Conservation (phyloP, 2,113 vertebrate genomes). For the Promerops cafer region DNA sequence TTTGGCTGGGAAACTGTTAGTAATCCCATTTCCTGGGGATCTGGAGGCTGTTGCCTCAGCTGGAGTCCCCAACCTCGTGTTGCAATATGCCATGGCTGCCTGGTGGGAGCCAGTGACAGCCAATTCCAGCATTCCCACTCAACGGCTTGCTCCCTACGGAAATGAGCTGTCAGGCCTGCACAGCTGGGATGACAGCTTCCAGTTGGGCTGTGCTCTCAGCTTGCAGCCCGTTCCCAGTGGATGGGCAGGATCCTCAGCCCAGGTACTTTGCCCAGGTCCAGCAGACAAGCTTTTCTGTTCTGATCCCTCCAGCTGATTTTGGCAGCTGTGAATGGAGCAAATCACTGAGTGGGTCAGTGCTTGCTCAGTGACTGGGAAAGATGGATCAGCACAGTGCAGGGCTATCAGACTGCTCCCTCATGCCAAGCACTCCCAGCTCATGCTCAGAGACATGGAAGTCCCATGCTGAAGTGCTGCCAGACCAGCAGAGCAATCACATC, state of each 20-base stretch:
- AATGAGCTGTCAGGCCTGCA: not conserved
- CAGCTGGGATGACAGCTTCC: not conserved
- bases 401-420: not conserved
- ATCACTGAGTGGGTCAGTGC: not conserved
- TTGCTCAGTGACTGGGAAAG: not conserved
- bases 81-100: not conserved
- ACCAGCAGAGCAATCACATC: not conserved
- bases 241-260: not conserved
- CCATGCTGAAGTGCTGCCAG: not conserved
- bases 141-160: fast-evolving
- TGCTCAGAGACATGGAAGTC: not conserved
- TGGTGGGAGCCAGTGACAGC: not conserved
- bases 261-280: not conserved
- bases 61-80: not conserved
- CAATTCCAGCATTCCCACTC: not conserved
- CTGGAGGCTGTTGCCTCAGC: not conserved
- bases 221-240: fast-evolving
- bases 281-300: not conserved
- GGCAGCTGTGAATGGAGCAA: not conserved
- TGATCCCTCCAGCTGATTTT: not conserved
- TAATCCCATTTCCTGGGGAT: not conserved
- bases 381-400: not conserved
- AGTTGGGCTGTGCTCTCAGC: not conserved
- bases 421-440: not conserved
- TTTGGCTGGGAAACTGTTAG: not conserved